Conservation (phyloP, 2,113 vertebrate genomes). For the Heliornis fulica region DNA sequence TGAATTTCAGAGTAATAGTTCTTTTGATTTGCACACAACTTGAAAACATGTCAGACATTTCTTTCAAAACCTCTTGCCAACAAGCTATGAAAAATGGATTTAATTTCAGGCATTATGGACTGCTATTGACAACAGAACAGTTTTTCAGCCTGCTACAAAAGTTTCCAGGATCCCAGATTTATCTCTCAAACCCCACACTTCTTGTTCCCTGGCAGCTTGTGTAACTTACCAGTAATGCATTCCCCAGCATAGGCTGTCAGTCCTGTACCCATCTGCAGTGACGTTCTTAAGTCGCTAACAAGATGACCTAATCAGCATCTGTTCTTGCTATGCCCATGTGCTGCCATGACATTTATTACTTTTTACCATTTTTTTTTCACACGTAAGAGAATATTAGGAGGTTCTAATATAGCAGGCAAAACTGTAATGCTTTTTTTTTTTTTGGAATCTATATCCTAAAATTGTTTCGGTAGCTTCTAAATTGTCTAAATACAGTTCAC, state of each 20-base stretch:
- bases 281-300: slow-evolving; percentile 19
- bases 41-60: slow-evolving; percentile 18
- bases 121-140: slow-evolving; percentile 19
- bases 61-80: background rate
- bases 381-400: background rate
- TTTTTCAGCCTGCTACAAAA: background rate
- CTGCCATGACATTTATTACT: background rate
- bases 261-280: slow-evolving; percentile 17
- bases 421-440: background rate
- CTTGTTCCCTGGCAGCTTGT: slow-evolving; percentile 40
- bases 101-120: slow-evolving; percentile 7
- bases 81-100: slow-evolving; percentile 11
- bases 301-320: slow-evolving; percentile 56
- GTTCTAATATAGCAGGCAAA: background rate
- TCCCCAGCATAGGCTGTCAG: slow-evolving; percentile 36
- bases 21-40: slow-evolving; percentile 3
- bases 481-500: background rate
- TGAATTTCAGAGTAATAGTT: background rate
- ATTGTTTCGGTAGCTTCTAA: background rate
- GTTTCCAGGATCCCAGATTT: slow-evolving; percentile 28
- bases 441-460: background rate
- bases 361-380: background rate
- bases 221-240: slow-evolving; percentile 3
- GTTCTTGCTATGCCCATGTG: background rate
- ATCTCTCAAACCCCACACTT: background rate